Evolutionary conservation across 2,113 vertebrate genomes (phyloP).

Genomic region (Crocuta crocuta): DNA sequence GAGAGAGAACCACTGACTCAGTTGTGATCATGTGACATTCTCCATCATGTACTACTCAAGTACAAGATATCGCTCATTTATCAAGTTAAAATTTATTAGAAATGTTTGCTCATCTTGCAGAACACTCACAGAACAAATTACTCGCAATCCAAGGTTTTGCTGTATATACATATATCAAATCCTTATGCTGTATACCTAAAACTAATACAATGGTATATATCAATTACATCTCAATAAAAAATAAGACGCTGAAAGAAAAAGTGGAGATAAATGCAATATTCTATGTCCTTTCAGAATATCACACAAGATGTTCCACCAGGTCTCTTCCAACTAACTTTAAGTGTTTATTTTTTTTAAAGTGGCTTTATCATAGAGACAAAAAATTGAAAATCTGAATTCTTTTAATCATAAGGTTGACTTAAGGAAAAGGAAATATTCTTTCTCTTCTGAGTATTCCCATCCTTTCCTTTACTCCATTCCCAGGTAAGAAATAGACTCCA

Average conservation of each 20-base stretch:
- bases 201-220: not conserved
- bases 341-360: not conserved
- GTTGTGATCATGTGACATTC: too few relatives aligned
- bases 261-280: not conserved
- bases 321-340: not conserved
- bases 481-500: not conserved
- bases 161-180: not conserved
- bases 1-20: too few relatives aligned
- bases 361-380: not conserved
- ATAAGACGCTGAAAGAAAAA: not conserved
- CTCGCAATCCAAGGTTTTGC: too few relatives aligned
- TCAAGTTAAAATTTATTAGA: too few relatives aligned
- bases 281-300: not conserved
- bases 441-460: not conserved
- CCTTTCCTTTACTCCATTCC: not conserved
- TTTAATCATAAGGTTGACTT: not conserved
- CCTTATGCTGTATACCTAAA: not conserved
- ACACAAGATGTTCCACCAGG: not conserved
- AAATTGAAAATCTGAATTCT: not conserved
- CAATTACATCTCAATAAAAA: not conserved
- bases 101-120: too few relatives aligned
- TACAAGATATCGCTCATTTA: too few relatives aligned
- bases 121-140: too few relatives aligned
- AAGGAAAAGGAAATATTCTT: not conserved
- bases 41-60: too few relatives aligned